Base-by-base conservation (phyloP, 2,113 vertebrate species). In the Lamprotornis superbus region DNA sequence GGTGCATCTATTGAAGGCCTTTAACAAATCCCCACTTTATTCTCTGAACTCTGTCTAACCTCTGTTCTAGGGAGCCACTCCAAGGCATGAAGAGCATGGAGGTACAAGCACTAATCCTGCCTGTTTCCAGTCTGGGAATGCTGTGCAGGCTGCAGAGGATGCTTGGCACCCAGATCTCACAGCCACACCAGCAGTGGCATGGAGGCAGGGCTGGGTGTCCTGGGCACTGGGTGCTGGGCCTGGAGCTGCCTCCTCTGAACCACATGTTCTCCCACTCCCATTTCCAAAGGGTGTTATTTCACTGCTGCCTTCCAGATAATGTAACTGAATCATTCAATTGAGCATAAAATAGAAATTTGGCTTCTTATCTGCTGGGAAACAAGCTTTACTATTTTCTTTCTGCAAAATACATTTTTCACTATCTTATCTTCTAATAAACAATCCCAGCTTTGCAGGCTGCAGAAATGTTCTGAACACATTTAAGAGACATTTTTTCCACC, bases 351-450 rank as follows among this genome's bases (percentile, higher is more conserved):
- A 98, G 98, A 98, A 98, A 98, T 98, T 98, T 98, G 97, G 97
- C 96, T 98, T 97, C 98, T 98, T 98, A 98, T 98, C 98, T 97
- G 96, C 96, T 90, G 93, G 96, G 97, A 96, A 98, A 98, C 97
- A 98, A 97, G 97, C 98, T 98, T 98, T 98, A 98, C 97, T 97
- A 97, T 98, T 98, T 98, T 98, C 98, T 97, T 98, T 96, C 98
- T 98, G 97, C 97, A 98, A 98, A 98, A 98, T 98, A 98, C 98
- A 98, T 98, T 98, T 98, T 98, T 98, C 98, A 98, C 98, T 98
- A 98, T 98, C 98, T 98, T 98, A 98, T 98, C 98, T 98, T 97
- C 98, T 98, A 98, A 98, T 98, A 98, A 98, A 98, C 98, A 98
- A 98, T 98, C 97, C 97, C 87, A 85, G 98, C 97, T 98, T 93